A percentile compares a stretch with the other conserved stretches of the same genome.
phyloP scores from a whole-genome alignment of 2,888 invertebrate genomes.

The Troilus luridus region DNA sequence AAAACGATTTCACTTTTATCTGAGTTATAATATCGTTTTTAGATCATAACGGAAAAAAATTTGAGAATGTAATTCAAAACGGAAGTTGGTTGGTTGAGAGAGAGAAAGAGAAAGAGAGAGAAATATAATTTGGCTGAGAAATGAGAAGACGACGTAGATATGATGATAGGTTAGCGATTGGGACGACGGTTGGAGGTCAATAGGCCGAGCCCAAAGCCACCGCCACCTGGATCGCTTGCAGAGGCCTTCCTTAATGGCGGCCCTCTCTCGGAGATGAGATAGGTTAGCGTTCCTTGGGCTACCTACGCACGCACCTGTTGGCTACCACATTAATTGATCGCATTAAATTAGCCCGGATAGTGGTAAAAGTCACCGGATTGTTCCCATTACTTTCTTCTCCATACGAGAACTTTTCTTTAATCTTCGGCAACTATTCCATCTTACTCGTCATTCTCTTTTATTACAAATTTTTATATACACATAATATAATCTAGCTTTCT shows the following conservation, averaged over 20 bases:
- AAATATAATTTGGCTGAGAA: neutral
- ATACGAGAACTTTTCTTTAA: neutral
- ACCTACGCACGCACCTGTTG: neutral
- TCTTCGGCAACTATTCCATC: neutral
- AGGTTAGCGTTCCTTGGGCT: too few species aligned
- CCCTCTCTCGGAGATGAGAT: neutral
- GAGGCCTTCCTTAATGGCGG: neutral
- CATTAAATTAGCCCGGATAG: neutral
- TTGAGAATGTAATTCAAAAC: neutral
- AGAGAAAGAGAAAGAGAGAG: neutral
- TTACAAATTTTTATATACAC: too few species aligned
- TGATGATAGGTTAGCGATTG: neutral
- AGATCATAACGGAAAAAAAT: neutral
- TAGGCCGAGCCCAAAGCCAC: conserved; percentile 13
- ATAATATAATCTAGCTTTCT: too few species aligned
- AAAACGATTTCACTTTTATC: neutral
- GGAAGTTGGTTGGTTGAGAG: neutral
- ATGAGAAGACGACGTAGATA: neutral
- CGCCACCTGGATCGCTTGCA: neutral
- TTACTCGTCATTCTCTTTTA: too few species aligned
- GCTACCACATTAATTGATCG: neutral
- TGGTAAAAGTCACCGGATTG: neutral
- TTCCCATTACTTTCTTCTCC: neutral
- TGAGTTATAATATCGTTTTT: neutral
- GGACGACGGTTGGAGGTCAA: neutral